phyloP scores from a whole-genome alignment of 1,140 invertebrate species.

The Tetranychus cinnabarinus region DNA sequence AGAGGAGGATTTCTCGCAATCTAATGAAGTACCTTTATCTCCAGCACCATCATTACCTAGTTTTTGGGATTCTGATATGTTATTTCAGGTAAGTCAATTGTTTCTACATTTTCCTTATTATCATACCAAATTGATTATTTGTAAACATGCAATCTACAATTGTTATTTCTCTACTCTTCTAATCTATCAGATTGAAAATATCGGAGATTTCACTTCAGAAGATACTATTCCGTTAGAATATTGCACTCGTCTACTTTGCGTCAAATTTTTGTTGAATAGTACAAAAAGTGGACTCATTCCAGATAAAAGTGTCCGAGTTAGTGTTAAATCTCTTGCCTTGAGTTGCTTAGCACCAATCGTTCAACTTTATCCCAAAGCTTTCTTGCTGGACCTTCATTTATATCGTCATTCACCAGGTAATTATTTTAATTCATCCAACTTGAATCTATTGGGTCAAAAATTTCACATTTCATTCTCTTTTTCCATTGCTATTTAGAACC shows the following conservation, averaged over 20 bases:
- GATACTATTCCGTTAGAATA: constrained; percentile 40
- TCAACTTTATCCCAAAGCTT: constrained; percentile 38
- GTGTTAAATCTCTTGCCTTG: constrained; percentile 54
- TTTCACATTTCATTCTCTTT: neutral
- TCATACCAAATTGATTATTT: no score
- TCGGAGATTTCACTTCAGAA: constrained; percentile 36
- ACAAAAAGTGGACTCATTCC: constrained; percentile 29
- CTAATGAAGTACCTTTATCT: neutral
- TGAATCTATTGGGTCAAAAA: no score
- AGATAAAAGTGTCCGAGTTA: constrained; percentile 45
- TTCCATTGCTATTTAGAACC: constrained; percentile 4
- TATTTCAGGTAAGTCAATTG: neutral
- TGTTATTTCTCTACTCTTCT: neutral
- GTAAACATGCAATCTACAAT: neutral
- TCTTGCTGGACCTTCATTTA: constrained; percentile 29
- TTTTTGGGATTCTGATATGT: neutral
- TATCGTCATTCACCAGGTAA: neutral
- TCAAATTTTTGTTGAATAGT: constrained; percentile 47
- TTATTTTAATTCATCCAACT: neutral
- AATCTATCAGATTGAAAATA: constrained; percentile 18
- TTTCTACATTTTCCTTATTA: no score
- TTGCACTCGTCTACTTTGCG: constrained; percentile 43
- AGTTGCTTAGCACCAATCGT: constrained; percentile 43
- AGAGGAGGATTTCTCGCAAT: neutral
- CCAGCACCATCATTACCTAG: neutral